Conservation (phyloP, 2,113 vertebrate species). For the Chlorodrepanis virens region DNA sequence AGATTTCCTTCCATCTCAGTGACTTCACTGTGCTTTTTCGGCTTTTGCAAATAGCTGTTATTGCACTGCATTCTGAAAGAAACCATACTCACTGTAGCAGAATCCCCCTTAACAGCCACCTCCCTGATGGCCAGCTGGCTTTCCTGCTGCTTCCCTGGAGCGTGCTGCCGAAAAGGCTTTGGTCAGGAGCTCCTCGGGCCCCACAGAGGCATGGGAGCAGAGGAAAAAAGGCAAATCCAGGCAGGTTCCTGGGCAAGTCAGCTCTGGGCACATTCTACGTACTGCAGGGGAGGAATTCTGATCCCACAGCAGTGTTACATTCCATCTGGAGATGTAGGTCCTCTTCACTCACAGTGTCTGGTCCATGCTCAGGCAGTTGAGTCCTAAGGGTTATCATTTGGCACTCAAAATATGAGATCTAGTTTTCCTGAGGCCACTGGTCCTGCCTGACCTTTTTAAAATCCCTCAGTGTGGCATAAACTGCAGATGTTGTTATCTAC, state of each 20-base stretch:
- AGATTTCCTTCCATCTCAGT: neutral
- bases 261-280: neutral
- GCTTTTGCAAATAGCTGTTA: too few relatives aligned
- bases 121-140: neutral
- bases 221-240: neutral
- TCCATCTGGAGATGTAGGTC: rapidly evolving
- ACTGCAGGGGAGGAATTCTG: neutral
- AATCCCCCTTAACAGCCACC: neutral
- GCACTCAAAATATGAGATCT: rapidly evolving
- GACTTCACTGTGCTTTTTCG: neutral
- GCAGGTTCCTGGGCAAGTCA: neutral
- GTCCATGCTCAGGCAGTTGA: rapidly evolving
- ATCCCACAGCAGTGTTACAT: rapidly evolving
- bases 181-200: neutral
- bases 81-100: neutral
- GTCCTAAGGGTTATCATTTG: neutral
- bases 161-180: neutral
- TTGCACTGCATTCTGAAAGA: too few relatives aligned
- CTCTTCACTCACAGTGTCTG: neutral
- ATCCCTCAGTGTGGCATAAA: neutral
- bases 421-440: neutral
- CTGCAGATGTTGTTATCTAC: neutral
- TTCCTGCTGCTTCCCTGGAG: neutral
- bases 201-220: rapidly evolving
- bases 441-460: neutral